Conservation (phyloP, 2,113 vertebrate species). For the Melanocharis versteri region DNA sequence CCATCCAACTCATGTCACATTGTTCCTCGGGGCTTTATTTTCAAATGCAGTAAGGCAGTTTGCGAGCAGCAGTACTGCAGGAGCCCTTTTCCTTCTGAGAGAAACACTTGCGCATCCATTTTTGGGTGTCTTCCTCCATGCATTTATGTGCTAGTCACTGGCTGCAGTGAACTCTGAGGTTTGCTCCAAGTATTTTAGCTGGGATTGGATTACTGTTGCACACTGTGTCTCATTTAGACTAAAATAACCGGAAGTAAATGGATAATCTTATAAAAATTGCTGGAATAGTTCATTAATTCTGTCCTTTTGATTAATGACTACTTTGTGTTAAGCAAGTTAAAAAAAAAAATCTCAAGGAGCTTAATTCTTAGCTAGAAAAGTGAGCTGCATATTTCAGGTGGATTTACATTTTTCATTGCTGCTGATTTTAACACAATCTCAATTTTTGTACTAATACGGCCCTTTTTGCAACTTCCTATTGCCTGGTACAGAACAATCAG, state of each 20-base stretch:
- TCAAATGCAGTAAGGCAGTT: neutral
- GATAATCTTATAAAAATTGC: constrained; percentile 54
- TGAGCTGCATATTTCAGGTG: neutral
- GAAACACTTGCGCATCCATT: neutral
- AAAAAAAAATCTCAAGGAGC: neutral
- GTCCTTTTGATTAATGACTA: constrained; percentile 57
- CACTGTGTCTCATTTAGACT: neutral
- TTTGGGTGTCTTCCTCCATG: neutral
- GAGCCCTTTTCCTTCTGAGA: neutral
- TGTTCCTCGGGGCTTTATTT: neutral
- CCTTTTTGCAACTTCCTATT: neutral
- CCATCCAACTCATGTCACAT: neutral
- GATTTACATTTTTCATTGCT: constrained; percentile 11
- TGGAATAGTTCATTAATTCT: constrained; percentile 37
- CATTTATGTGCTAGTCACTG: neutral
- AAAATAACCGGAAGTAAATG: constrained; percentile 32
- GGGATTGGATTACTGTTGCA: neutral
- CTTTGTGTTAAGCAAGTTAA: constrained; percentile 11
- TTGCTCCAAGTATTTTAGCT: neutral
- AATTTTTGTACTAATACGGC: neutral
- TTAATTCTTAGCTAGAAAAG: constrained; percentile 10
- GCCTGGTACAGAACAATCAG: constrained; percentile 45
- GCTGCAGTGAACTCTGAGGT: neutral
- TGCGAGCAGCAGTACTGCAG: neutral
- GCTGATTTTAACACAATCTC: neutral